Evolutionary conservation across 2,113 vertebrate genomes (phyloP).

Genomic region (Corythaixoides concolor): DNA sequence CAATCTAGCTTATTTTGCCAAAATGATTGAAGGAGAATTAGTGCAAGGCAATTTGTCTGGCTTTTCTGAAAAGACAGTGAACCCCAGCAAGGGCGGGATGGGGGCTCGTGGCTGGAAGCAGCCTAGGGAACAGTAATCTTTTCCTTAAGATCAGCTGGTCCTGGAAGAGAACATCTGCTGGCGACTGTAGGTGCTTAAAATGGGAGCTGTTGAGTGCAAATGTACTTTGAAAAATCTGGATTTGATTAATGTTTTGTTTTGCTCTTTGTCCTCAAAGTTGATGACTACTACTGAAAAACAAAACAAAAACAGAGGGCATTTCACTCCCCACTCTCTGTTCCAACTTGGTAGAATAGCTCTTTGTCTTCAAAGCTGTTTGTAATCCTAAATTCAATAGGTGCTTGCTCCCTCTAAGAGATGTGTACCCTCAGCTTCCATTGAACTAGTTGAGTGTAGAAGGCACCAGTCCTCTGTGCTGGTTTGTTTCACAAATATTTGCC

Average conservation of each 20-base stretch:
- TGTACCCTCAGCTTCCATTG: slow-evolving; percentile 23
- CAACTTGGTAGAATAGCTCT: slow-evolving; percentile 8
- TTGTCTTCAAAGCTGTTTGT: slow-evolving; percentile 23
- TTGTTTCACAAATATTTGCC: slow-evolving; percentile 54
- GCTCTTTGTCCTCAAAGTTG: slow-evolving; percentile 56
- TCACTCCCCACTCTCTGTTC: neutral
- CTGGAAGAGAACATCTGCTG: slow-evolving; percentile 49
- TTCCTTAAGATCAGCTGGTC: slow-evolving; percentile 34
- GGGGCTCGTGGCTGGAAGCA: neutral
- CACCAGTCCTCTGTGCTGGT: slow-evolving; percentile 21
- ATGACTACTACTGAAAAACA: slow-evolving; percentile 47
- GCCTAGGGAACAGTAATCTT: neutral
- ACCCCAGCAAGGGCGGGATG: neutral
- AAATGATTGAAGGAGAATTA: slow-evolving; percentile 15
- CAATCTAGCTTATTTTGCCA: neutral
- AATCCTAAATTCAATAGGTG: slow-evolving; percentile 35
- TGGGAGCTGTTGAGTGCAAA: slow-evolving; percentile 47
- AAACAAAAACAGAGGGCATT: slow-evolving; percentile 47
- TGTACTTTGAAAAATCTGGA: slow-evolving; percentile 56
- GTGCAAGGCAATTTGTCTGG: neutral
- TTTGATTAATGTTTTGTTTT: slow-evolving; percentile 64
- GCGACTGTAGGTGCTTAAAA: slow-evolving; percentile 57
- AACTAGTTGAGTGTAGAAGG: slow-evolving; percentile 14
- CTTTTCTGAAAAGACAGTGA: neutral
- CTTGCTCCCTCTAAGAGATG: slow-evolving; percentile 26